Evolutionary conservation across 64 coral and sea anemone species (phyloP).

Genomic region (Platygyra sinensis): DNA sequence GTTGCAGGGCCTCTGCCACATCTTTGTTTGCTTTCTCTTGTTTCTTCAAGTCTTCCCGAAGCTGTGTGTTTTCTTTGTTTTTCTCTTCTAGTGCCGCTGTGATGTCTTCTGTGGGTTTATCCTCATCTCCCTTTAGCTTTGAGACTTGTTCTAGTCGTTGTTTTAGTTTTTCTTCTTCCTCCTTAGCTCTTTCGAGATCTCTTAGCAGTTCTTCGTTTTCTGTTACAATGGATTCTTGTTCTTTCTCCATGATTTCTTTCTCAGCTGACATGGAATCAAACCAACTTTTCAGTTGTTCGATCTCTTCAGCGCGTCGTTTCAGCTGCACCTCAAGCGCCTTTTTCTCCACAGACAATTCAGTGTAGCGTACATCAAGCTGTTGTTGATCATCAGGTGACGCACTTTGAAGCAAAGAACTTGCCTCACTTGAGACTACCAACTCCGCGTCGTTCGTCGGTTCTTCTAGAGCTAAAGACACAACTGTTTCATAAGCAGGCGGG

Average conservation of each 20-base stretch:
- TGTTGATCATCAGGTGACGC: conserved; percentile 2
- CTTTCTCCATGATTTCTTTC: conserved; percentile 53
- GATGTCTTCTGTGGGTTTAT: neutral
- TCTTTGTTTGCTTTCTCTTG: neutral
- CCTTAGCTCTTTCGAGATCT: conserved; percentile 32
- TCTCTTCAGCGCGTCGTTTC: conserved; percentile 43
- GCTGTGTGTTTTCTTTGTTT: neutral
- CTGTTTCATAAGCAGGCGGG: conserved; percentile 29
- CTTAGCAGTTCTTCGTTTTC: conserved; percentile 30
- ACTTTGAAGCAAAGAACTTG: neutral
- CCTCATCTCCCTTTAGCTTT: neutral
- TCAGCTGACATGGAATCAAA: conserved; percentile 47
- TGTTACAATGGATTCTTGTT: conserved; percentile 37
- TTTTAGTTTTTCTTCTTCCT: conserved; percentile 8
- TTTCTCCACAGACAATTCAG: neutral
- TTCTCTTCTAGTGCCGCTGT: neutral
- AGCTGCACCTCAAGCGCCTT: conserved; percentile 28
- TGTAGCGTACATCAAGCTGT: conserved; percentile 21
- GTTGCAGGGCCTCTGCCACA: conserved; percentile 11
- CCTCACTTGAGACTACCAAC: conserved; percentile 4
- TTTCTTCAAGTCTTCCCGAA: conserved; percentile 2
- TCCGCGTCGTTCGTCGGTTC: neutral
- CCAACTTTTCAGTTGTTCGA: conserved; percentile 46
- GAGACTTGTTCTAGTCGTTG: neutral
- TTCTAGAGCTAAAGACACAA: conserved; percentile 11